A percentile compares a stretch with the other conserved stretches of the same genome.
Conservation (phyloP, 1,140 invertebrate genomes). For the Drosophila lowei region DNA sequence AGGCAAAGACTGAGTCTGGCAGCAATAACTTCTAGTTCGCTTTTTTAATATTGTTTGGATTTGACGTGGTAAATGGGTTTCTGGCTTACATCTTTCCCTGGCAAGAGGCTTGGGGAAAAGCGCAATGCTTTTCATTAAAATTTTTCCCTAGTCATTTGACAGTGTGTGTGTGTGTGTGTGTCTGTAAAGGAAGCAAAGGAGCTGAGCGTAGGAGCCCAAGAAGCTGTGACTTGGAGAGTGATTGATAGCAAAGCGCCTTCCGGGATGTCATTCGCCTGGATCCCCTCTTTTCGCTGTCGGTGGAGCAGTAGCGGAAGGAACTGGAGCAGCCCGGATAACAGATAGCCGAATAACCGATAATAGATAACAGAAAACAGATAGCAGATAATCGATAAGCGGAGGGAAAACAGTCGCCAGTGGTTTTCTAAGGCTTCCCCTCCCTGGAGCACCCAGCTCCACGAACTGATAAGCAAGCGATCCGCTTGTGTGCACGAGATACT, state of each 20-base stretch:
- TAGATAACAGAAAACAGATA: neutral
- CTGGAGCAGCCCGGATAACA: neutral
- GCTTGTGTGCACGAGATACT: slow-evolving; percentile 34
- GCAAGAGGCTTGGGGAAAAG: neutral
- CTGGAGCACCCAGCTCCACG: neutral
- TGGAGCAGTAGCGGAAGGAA: neutral
- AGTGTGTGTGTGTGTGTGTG: slow-evolving; percentile 13
- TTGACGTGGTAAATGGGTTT: slow-evolving; percentile 20
- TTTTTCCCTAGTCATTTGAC: slow-evolving; percentile 68
- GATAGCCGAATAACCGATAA: neutral
- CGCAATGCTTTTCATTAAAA: slow-evolving; percentile 69
- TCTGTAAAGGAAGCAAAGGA: neutral
- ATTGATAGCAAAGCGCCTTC: slow-evolving; percentile 35
- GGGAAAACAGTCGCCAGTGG: neutral
- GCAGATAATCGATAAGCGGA: neutral
- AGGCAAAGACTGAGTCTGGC: neutral
- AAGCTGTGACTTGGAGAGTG: slow-evolving; percentile 16
- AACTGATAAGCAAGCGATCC: slow-evolving; percentile 11
- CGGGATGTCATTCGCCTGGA: slow-evolving; percentile 28
- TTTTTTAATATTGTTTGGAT: slow-evolving; percentile 74
- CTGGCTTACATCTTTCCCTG: neutral
- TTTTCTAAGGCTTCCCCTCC: neutral
- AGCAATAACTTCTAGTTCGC: slow-evolving; percentile 75
- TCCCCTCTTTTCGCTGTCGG: neutral
- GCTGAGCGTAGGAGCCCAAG: neutral